Evolutionary conservation across 1,140 invertebrate species (phyloP), one percentile per base, ranked within the genome.

Genomic region (Aporrectodea caliginosa): DNA sequence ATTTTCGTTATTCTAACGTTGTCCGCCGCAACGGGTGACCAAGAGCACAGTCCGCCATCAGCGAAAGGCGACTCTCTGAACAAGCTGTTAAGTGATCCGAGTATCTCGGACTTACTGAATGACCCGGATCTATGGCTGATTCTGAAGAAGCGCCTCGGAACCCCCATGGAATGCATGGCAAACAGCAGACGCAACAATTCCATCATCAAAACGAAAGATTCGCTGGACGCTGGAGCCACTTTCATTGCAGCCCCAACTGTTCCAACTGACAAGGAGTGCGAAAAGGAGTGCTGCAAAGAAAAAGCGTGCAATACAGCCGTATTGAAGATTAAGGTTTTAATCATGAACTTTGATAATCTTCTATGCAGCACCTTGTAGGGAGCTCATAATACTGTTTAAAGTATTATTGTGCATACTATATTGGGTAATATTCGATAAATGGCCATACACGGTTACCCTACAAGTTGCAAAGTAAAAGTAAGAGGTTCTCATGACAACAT

Each of bases 191-290:
- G 43, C 6, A 58, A 58, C 43, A 58, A 58, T 86, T 95, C 94
- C 84, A 97, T 97, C 80, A 97, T 97, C 82, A 90, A 93, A 78
- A 96, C 95, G 0, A 92, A 94, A 83, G 95, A 96, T 85, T 97
- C 95, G 0, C 90, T 92, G 83, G 91, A 91, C 32, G 92, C 95
- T 90, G 95, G 95, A 32, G 95, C 95, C 16, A 93, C 93, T 84
- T 97, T 94, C 89, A 89, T 97, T 12, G 94, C 93, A 84, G 94
- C 94, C 84, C 91, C 93, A 34, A 85, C 89, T 96, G 82, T n/a
- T 34, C 91, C 92, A 58, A 76, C 81, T 14, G 86, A 86, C 81
- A 91, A 93, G 84, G 94, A 95, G 83, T 97, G 95, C 87, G 89
- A 95, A 78, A 91, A 92, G 34, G 91, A 94, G 75, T 97, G 95